Evolutionary conservation across 2,113 vertebrate species (phyloP).

Genomic region (Stegastes partitus): DNA sequence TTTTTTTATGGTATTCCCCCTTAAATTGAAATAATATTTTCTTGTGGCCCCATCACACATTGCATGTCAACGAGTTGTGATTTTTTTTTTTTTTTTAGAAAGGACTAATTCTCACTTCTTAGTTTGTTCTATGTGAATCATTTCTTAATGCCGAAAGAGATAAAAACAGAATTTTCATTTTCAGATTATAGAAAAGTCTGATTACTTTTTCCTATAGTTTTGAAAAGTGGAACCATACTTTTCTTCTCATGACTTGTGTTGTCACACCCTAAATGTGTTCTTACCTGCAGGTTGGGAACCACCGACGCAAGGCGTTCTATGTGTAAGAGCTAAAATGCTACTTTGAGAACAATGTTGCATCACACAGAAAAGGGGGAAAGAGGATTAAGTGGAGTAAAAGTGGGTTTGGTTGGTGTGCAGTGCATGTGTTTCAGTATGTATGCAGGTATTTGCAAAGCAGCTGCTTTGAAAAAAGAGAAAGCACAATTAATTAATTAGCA

Average conservation of each 20-base stretch:
- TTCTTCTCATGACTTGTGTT: background rate
- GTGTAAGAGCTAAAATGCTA: slow-evolving; percentile 17
- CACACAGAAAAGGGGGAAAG: slow-evolving; percentile 1
- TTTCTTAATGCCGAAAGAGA: background rate
- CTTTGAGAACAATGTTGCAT: background rate
- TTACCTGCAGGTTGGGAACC: slow-evolving; percentile 10
- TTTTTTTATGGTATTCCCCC: background rate
- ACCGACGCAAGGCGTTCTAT: background rate
- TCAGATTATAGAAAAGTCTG: slow-evolving; percentile 5
- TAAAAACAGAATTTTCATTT: background rate
- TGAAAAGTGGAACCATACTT: background rate
- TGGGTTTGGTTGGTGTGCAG: slow-evolving; percentile 1
- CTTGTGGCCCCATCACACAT: background rate
- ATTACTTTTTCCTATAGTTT: background rate
- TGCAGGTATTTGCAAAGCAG: background rate
- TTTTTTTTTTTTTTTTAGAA: too few relatives aligned
- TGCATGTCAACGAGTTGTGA: slow-evolving; percentile 14
- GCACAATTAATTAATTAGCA: slow-evolving; percentile 15
- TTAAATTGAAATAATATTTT: background rate
- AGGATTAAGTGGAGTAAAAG: background rate
- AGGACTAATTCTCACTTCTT: background rate
- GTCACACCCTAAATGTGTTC: background rate
- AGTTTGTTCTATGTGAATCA: slow-evolving; percentile 1
- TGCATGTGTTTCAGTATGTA: too few relatives aligned
- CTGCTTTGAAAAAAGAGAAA: slow-evolving; percentile 31